phyloP scores from a whole-genome alignment of 1,140 invertebrate species.

The Apolygus lucorum region DNA sequence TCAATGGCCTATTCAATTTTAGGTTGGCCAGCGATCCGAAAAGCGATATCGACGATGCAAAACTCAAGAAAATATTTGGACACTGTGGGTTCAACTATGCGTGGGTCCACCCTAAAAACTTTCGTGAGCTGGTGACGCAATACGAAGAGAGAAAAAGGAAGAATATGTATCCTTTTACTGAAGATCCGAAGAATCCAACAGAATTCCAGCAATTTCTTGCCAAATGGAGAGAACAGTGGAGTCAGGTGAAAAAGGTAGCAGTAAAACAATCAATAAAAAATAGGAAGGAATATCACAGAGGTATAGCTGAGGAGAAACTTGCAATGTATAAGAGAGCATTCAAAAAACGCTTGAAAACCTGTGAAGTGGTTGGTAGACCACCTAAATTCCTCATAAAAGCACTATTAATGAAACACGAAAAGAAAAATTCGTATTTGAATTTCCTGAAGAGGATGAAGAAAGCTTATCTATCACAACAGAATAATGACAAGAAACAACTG shows the following conservation, averaged over 20 bases:
- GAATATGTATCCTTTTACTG: no score
- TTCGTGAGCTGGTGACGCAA: no score
- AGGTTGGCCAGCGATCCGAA: not conserved
- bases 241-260: not conserved
- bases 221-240: not conserved
- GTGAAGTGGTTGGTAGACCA: not conserved
- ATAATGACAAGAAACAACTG: not conserved
- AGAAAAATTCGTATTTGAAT: not conserved
- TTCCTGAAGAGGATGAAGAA: not conserved
- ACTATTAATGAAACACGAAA: not conserved
- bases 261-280: no score
- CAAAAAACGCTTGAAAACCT: not conserved
- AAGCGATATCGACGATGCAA: not conserved
- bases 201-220: no score
- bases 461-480: not conserved
- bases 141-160: no score
- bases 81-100: not conserved
- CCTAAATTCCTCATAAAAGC: not conserved
- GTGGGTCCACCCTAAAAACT: constrained; percentile 3
- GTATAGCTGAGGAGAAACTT: not conserved
- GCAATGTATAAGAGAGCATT: not conserved
- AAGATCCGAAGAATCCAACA: no score
- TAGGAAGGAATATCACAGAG: no score
- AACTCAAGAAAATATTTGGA: not conserved
- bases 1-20: no score